Conservation (phyloP, 2,797 vertebrate genomes). For the Hybognathus amarus region DNA sequence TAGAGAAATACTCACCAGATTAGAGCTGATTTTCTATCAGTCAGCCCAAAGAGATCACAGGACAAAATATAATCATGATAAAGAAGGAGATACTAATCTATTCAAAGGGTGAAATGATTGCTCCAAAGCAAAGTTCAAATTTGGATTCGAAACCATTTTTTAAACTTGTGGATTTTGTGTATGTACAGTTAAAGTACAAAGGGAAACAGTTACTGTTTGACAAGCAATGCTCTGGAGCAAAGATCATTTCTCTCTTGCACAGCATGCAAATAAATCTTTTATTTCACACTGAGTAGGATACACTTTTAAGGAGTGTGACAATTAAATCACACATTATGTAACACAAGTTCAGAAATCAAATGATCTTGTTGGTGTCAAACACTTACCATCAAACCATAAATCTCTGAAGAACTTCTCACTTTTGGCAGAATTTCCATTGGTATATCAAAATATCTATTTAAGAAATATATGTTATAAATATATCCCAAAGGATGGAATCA, state of each 20-base stretch:
- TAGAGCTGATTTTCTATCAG: conserved; percentile 97
- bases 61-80: conserved; percentile 71
- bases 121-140: conserved; percentile 15
- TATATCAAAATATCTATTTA: conserved; percentile 91
- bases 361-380: neutral
- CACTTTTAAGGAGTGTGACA: neutral
- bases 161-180: neutral
- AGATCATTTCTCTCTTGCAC: neutral
- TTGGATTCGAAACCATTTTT: neutral
- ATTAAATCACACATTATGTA: neutral
- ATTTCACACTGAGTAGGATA: neutral
- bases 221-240: conserved; percentile 14
- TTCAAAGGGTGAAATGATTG: neutral
- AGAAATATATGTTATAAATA: neutral
- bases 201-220: conserved; percentile 7
- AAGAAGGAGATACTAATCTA: conserved; percentile 62
- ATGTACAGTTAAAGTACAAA: conserved; percentile 4
- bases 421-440: conserved; percentile 94
- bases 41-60: conserved; percentile 80
- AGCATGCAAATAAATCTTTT: conserved; percentile 5
- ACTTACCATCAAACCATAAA: conserved; percentile 95
- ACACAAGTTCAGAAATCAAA: neutral
- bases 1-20: conserved; percentile 89
- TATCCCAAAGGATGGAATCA: neutral
- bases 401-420: conserved; percentile 96